Base-by-base conservation (phyloP, 2,888 invertebrate species). In the Spilarctia lutea region DNA sequence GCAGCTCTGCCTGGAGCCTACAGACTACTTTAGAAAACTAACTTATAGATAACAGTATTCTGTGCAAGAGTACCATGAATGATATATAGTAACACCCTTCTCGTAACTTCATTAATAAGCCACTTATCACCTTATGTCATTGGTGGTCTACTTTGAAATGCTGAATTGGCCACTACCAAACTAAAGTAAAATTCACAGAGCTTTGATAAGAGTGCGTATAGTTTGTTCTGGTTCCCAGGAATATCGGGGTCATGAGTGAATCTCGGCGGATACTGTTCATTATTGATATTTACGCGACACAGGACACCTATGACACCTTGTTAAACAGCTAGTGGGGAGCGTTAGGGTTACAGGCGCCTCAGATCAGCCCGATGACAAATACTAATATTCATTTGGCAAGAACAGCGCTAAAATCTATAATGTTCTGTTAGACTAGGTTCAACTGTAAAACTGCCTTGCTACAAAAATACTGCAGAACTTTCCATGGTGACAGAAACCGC, bases 251-350 rank as follows among this genome's bases (percentile, higher is more conserved):
- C 70, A 60, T 42, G 27, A 39, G 71, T 48, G n/a, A 65, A n/a
- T 65, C 35, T 52, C 65, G 8, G 20, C 71, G 71, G 71, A 71
- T 24, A 42, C 4, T 4, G 33, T 35, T 71, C 65, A 48, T 71
- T 71, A 65, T 30, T 65, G 48, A 33, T 48, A 63, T 71, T 65
- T 65, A 45, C 63, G 39, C 60, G 71, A 48, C 71, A 65, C 71
- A 24, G 63, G 71, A 30, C 65, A 63, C 71, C 71, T 63, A 63
- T 45, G 24, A 33, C 33, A 52, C 71, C 65, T 71, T 48, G 71
- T 33, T 33, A n/a, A 33, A 48, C 42, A 30, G n/a, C 42, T 42
- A 33, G 33, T 68, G 71, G 63, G 71, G 63, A 71, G 30, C 63
- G 13, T 2, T 70, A 24, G 13, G 39, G 42, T 42, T 39, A 35